Evolutionary conservation across 2,888 invertebrate genomes (phyloP), one percentile per base, ranked within the genome.

Genomic region (Rugalucina vietnamica): DNA sequence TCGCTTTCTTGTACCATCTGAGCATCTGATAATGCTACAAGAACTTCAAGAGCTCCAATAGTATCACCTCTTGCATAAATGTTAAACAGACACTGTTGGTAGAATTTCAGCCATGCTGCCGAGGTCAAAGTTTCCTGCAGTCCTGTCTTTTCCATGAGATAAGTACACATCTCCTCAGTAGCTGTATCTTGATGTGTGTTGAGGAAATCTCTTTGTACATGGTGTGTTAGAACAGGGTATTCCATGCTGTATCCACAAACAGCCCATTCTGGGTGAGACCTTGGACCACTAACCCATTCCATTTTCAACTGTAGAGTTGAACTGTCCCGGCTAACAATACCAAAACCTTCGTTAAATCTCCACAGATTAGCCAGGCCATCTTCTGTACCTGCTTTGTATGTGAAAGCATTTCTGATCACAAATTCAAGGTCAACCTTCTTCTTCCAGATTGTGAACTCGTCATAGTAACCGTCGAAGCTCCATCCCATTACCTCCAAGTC

Each of bases 401-500:
- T 79, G 74, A 87, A 91, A 24, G 89, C 89, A 36, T 78, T 82
- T n/a, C 36, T 73, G 12, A 84, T 72, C 12, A 91, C 84, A 37
- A 88, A 84, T 27, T 83, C 49, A 14, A 85, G 21, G 37, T 75
- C 74, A 37, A 88, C 65, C 14, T 79, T 71, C 65, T 77, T 79
- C 65, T 88, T 91, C 91, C 91, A 92, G 24, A 92, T 76, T 65
- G 88, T 81, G 60, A 92, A 79, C 37, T 91, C 91, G 72, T 91
- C 91, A 32, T 91, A 60, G 27, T 79, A 76, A 24, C 91, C 92
- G 24, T 75, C 50, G 49, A 89, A 90, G 32, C 76, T 77, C 89
- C 90, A 91, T 49, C 50, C 32, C 2, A 87, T 54, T 24, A 70
- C 76, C 14, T 75, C 57, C n/a, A 74, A 69, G 18, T 81, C 77